Evolutionary conservation across 2,888 invertebrate species (phyloP), one percentile per base, ranked within the genome.

Genomic region (Sylvicola fuscatus): DNA sequence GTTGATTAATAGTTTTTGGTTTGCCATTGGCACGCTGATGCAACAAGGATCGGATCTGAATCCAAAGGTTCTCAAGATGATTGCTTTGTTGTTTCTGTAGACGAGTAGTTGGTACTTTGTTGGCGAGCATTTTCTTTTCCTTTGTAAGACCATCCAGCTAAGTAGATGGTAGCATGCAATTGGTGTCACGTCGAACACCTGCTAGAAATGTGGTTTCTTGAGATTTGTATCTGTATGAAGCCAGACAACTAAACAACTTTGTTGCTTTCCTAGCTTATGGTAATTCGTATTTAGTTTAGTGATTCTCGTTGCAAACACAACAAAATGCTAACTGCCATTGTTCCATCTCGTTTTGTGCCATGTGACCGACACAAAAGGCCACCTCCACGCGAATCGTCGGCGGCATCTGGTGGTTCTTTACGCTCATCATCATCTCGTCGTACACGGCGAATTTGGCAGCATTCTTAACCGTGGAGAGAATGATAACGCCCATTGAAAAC

Each of bases 371-470:
- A 10, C 6, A 7, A 34, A 50, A 86, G 84, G 84, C 86, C 3
- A 82, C 84, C 2, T 86, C 86, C 4, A 97, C 97, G 1, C 66
- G 97, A 36, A 86, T 97, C 43, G 92, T 97, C 5, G 92, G 93
- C 8, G 92, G 84, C 1, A 86, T 89, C 47, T 98, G 97, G 97
- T 98, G 97, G 93, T 97, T 98, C 64, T 98, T 98, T 62, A 97
- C 95, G 0, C 69, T 98, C 29, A 97, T 98, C 55, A 92, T 97
- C 54, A 86, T 97, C 41, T 92, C 93, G 0, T 95, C 97, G 5
- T 97, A 97, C 64, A 98, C 97, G 4, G 97, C 97, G 11, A 57
- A 57, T 62, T 63, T 98, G 49, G 97, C 97, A 0, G 97, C 98
- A 2, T 97, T 98, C 58, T 68, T 98, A 33, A 98, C 97, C 0